These are phyloP conservation scores for Charanyca ferruginea DNA, from an alignment of 2,888 invertebrate genomes.

Conservation along the genomic window DNA sequence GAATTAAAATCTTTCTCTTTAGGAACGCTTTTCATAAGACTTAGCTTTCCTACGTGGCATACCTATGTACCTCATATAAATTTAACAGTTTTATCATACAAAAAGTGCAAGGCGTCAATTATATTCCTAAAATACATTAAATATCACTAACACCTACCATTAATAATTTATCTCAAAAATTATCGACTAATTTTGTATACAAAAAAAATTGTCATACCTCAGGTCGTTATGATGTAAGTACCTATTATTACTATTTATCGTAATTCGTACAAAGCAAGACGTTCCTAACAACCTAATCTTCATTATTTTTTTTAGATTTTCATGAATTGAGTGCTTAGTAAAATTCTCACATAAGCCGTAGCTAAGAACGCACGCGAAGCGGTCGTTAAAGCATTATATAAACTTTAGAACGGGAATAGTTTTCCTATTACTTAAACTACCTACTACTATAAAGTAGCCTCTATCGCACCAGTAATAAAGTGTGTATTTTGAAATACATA, in stretches of 20 bases:
- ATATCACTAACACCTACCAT: too few relatives aligned
- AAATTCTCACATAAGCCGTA: conserved; percentile 23
- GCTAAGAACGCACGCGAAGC: conserved; percentile 22
- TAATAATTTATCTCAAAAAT: too few relatives aligned
- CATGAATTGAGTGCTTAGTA: not conserved
- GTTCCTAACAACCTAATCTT: not conserved
- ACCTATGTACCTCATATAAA: too few relatives aligned
- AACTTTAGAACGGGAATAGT: conserved; percentile 14
- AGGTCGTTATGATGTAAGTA: not conserved
- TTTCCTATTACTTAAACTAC: conserved; percentile 9
- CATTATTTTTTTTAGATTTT: conserved; percentile 23
- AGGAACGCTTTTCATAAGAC: too few relatives aligned
- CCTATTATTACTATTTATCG: too few relatives aligned
- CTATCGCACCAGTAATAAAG: conserved; percentile 5
- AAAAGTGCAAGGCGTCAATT: too few relatives aligned
- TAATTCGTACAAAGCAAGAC: not conserved
- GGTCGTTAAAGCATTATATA: conserved; percentile 33
- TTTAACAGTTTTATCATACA: too few relatives aligned
- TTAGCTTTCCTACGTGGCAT: too few relatives aligned
- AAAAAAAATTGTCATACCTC: conserved; percentile 1
- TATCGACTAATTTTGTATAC: too few relatives aligned
- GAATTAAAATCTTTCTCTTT: too few relatives aligned
- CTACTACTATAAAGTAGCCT: conserved; percentile 17
- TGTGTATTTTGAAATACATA: conserved; percentile 12
- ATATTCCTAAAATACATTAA: too few relatives aligned